A percentile compares a stretch with the other conserved stretches of the same genome.
Evolutionary conservation across 2,888 invertebrate species (phyloP).

Genomic region (Protophormia terraenovae): DNA sequence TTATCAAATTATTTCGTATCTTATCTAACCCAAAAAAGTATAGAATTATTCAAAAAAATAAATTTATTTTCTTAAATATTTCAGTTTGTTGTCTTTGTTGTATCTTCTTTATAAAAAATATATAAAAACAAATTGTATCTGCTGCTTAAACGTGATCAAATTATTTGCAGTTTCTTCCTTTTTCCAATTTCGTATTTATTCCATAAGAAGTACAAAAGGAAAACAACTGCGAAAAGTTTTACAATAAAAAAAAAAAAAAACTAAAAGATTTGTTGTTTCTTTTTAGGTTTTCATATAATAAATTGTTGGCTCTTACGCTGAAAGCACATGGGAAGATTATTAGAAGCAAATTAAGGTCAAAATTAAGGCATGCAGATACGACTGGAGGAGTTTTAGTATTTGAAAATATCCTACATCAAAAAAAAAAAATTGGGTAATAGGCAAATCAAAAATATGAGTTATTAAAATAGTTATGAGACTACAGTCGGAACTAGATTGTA

Average conservation of each 20-base stretch:
- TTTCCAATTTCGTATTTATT: not conserved
- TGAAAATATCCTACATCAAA: not conserved
- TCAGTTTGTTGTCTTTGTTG: not conserved
- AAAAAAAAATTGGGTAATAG: too few relatives aligned
- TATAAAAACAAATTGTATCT: constrained; percentile 52
- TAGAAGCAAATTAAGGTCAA: constrained; percentile 44
- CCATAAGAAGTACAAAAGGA: not conserved
- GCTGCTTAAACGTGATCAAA: constrained; percentile 57
- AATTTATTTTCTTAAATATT: not conserved
- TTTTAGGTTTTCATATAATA: not conserved
- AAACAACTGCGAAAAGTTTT: not conserved
- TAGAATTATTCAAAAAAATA: too few relatives aligned
- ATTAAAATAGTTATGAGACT: too few relatives aligned
- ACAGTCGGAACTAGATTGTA: too few relatives aligned
- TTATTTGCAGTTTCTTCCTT: constrained; percentile 21
- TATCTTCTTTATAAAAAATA: too few relatives aligned
- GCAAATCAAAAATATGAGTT: too few relatives aligned
- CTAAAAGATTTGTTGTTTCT: not conserved
- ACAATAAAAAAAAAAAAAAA: not conserved
- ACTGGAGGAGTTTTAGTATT: not conserved
- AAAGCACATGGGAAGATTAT: constrained; percentile 23
- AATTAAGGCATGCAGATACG: not conserved
- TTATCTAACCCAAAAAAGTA: not conserved
- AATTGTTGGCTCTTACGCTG: not conserved
- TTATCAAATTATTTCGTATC: too few relatives aligned